Conservation (phyloP, 2,113 vertebrate genomes). For the Sitta europaea region DNA sequence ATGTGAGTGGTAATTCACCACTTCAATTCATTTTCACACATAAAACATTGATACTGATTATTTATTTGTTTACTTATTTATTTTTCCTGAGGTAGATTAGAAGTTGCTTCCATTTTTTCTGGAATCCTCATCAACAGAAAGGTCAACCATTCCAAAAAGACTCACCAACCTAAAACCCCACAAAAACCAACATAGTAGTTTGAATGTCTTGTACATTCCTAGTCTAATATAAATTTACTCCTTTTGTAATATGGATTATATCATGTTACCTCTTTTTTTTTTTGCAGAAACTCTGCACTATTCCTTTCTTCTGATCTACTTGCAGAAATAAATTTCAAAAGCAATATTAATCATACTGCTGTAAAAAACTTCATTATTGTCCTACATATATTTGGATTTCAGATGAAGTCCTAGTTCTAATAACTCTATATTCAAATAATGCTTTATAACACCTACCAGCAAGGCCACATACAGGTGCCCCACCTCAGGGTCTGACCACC, state of each 20-base stretch:
- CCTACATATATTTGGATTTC: background rate
- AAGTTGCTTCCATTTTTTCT: background rate
- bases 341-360: background rate
- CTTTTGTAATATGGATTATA: background rate
- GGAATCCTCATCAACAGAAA: background rate
- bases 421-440: background rate
- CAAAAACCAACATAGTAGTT: background rate
- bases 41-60: background rate
- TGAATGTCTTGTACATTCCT: background rate
- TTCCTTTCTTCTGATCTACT: background rate
- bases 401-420: background rate
- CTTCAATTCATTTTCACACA: background rate
- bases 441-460: rapidly evolving
- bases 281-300: background rate
- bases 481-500: background rate
- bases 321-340: background rate
- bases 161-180: rapidly evolving
- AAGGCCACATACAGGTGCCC: background rate
- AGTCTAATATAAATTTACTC: background rate
- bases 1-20: background rate
- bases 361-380: background rate
- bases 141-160: background rate
- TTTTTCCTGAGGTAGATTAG: background rate
- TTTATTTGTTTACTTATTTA: background rate
- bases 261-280: background rate